A percentile compares a stretch with the other conserved stretches of the same genome.
These are phyloP conservation scores for Heliocidaris erythrogramma DNA, from an alignment of 35 echinoderm and acorn worm species.

Conservation along the genomic window DNA sequence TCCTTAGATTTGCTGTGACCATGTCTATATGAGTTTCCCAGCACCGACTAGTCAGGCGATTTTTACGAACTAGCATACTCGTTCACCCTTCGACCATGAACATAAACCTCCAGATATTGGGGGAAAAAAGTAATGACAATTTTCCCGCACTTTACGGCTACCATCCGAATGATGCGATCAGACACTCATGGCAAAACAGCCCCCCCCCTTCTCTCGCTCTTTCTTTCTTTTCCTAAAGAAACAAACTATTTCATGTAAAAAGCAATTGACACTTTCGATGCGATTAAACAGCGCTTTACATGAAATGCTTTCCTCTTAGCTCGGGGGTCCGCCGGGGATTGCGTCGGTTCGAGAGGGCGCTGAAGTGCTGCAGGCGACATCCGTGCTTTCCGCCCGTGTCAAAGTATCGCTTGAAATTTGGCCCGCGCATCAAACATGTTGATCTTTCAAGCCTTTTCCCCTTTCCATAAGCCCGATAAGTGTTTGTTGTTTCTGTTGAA, in stretches of 20 bases:
- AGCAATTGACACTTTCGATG: background rate
- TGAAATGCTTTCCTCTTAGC: background rate
- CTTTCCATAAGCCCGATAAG: background rate
- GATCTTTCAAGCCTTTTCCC: background rate
- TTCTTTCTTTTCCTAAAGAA: background rate
- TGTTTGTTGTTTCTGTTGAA: background rate
- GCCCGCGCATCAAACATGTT: background rate
- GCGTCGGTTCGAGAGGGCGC: background rate
- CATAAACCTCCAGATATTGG: background rate
- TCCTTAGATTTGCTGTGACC: background rate
- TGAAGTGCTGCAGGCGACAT: conserved; percentile 51
- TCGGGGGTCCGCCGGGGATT: background rate
- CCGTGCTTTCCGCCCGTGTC: conserved; percentile 31
- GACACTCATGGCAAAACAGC: background rate
- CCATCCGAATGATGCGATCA: conserved; percentile 36
- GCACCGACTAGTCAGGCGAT: background rate
- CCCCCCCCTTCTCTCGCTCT: background rate
- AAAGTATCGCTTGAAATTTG: conserved; percentile 11
- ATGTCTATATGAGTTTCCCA: background rate
- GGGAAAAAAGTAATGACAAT: background rate
- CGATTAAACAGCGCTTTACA: conserved; percentile 45
- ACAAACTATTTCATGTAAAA: conserved; percentile 30
- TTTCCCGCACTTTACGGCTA: background rate
- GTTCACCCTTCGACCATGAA: background rate
- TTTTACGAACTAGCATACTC: background rate